Percentiles rank a stretch among this genome's conserved stretches.
These are phyloP conservation scores for Dascillus cervinus DNA, from an alignment of 2,888 invertebrate species.

Conservation along the genomic window DNA sequence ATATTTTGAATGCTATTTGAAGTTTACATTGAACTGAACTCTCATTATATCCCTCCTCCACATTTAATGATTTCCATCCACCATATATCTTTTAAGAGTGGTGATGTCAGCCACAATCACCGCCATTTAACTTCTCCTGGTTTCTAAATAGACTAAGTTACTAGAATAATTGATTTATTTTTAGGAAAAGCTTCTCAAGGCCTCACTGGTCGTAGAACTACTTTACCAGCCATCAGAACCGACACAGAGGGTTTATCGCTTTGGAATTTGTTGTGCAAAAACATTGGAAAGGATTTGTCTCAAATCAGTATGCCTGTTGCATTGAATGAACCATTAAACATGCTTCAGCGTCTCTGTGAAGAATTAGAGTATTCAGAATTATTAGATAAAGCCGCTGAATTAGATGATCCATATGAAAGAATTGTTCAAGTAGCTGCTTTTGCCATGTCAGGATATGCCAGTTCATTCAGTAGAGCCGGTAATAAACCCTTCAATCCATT, in stretches of 20 bases:
- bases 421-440: slow-evolving; percentile 74
- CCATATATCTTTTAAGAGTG: no score
- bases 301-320: slow-evolving; percentile 84
- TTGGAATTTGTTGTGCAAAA: slow-evolving; percentile 73
- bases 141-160: no score
- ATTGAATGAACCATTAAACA: slow-evolving; percentile 75
- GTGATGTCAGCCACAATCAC: no score
- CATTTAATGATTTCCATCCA: no score
- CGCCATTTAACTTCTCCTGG: no score
- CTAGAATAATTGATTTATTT: no score
- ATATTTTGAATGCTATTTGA: no score
- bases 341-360: slow-evolving; percentile 73
- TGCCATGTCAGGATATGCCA: slow-evolving; percentile 73
- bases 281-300: slow-evolving; percentile 79
- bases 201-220: slow-evolving; percentile 52
- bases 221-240: slow-evolving; percentile 65
- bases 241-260: slow-evolving; percentile 67
- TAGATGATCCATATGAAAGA: slow-evolving; percentile 59
- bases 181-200: no score
- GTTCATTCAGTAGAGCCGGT: slow-evolving; percentile 63
- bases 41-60: no score
- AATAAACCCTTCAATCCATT: slow-evolving; percentile 82
- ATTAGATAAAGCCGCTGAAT: slow-evolving; percentile 64
- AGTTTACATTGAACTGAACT: no score
- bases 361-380: slow-evolving; percentile 78